Conservation (phyloP, 2,797 vertebrate genomes). For the Brachymystax lenok region DNA sequence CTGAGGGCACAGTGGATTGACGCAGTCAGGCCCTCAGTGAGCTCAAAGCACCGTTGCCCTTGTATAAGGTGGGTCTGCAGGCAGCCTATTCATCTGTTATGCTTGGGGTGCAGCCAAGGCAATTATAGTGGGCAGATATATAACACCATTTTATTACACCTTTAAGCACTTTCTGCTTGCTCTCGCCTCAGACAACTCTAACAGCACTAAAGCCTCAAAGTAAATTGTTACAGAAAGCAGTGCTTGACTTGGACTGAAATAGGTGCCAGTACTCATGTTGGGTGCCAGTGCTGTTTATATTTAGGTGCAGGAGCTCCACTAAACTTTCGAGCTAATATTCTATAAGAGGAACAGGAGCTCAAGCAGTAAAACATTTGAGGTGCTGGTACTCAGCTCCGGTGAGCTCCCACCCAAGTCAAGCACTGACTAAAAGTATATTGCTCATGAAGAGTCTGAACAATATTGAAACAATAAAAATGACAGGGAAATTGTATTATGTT, state of each 20-base stretch:
- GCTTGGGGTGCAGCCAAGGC: not conserved
- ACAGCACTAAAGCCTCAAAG: not conserved
- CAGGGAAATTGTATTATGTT: too few relatives aligned
- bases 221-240: not conserved
- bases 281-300: too few relatives aligned
- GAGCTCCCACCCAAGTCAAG: too few relatives aligned
- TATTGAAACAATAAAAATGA: not conserved
- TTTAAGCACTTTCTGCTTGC: not conserved
- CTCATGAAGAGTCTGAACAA: not conserved
- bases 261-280: too few relatives aligned
- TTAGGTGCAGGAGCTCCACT: too few relatives aligned
- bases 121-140: not conserved
- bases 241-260: too few relatives aligned
- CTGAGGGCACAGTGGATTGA: not conserved
- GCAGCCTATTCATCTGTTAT: constrained; percentile 11
- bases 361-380: too few relatives aligned
- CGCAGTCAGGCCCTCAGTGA: constrained; percentile 2
- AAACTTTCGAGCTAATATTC: too few relatives aligned
- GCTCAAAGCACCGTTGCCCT: constrained; percentile 7
- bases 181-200: not conserved
- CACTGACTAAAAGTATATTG: too few relatives aligned
- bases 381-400: too few relatives aligned
- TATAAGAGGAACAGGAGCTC: too few relatives aligned
- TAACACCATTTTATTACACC: not conserved
- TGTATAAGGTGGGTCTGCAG: not conserved